phyloP scores from a whole-genome alignment of 2,888 invertebrate species.

The Argyresthia goedartella region DNA sequence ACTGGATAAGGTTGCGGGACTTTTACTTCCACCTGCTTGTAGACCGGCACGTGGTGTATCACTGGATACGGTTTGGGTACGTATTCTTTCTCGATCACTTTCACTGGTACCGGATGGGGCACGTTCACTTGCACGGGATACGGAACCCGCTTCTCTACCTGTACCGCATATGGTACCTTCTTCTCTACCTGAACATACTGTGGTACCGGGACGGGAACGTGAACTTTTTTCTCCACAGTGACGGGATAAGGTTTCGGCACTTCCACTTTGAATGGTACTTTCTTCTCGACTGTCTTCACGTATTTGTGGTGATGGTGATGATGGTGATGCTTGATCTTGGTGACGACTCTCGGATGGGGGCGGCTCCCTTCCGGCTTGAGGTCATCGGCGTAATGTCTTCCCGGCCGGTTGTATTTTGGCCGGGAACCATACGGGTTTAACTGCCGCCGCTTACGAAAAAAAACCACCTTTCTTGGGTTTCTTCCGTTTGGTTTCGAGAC shows the following conservation, averaged over 20 bases:
- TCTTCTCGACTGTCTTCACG: constrained; percentile 71
- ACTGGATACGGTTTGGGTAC: constrained; percentile 60
- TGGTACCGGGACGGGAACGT: constrained; percentile 40
- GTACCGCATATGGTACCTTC: constrained; percentile 51
- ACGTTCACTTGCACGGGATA: constrained; percentile 42
- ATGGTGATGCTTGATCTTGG: constrained; percentile 73
- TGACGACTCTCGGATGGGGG: constrained; percentile 31
- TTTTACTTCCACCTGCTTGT: constrained; percentile 50
- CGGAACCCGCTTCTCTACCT: constrained; percentile 56
- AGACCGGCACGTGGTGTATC: constrained; percentile 50
- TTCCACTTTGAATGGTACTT: constrained; percentile 63
- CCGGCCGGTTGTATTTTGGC: constrained; percentile 23
- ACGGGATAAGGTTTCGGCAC: constrained; percentile 69
- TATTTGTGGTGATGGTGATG: constrained; percentile 77
- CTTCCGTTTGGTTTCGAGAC: background rate
- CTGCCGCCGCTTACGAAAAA: constrained; percentile 35
- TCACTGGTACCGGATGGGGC: constrained; percentile 58
- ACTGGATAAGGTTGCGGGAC: constrained; percentile 51
- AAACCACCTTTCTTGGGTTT: constrained; percentile 30
- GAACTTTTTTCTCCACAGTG: constrained; percentile 51
- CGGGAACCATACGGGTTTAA: constrained; percentile 43
- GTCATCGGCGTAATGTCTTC: constrained; percentile 28
- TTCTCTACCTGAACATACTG: constrained; percentile 22
- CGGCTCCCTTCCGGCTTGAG: constrained; percentile 37
- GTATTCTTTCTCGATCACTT: constrained; percentile 62